Base-by-base conservation (phyloP, 2,797 vertebrate genomes). In the Spinibarbus caldwelli region DNA sequence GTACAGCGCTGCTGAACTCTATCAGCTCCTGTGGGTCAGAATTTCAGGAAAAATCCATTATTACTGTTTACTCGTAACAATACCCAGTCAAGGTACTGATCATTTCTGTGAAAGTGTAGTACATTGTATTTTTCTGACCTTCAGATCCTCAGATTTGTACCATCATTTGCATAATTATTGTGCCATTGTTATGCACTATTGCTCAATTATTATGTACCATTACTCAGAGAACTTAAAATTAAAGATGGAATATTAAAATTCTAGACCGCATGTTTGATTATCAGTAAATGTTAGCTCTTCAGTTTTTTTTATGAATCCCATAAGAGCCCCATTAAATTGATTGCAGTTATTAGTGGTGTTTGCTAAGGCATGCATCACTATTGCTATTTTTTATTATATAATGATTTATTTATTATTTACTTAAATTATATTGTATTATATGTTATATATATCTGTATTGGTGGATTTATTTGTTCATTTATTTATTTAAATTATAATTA, bases 121-220 rank as follows among this genome's bases (percentile, higher is more conserved):
- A 15, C 26, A 5, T 66, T 78, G n/a, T 79, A 14, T 79, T 70
- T 77, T 45, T 78, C 21, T 77, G 59, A 83, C 82, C 82, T 83
- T 77, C 47, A 78, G 23, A 57, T 78, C 2, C 62, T 68, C n/a
- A 0, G 4, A 38, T 34, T 72, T 41, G 45, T 11, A 11, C 62
- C 5, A 19, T 68, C 12, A 78, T 84, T 78, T 84, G 75, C 75
- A 70, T 84, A 84, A 70, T 78, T 41, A 71, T 57, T 43, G 70
- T 70, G 26, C 75, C 47, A 66, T 47, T 79, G 78, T 79, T 66
- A 47, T 66, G 78, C 59, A 31, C 26, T 47, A 47, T 79, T 59
- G n/a, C 52, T 77, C 34, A 77, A 78, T 79, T 64, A 54, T 84
- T 70, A 78, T 78, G 75, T 54, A 19, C 64, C 12, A 67, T 54